phyloP scores from a whole-genome alignment of 2,797 vertebrate species.

The Coendou prehensilis region DNA sequence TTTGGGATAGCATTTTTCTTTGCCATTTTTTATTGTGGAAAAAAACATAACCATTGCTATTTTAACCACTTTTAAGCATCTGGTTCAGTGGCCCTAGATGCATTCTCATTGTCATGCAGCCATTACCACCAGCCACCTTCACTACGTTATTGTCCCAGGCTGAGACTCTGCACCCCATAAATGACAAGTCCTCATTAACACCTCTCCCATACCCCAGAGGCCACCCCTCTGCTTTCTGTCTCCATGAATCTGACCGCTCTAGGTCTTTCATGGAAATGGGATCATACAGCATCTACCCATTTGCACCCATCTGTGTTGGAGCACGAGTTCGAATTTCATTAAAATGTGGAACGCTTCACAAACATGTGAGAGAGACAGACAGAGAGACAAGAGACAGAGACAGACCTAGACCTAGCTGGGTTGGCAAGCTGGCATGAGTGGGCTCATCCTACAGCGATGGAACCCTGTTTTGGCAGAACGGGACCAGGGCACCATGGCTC shows the following conservation, averaged over 20 bases:
- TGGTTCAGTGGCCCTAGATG: neutral
- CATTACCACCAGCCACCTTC: neutral
- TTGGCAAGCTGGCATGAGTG: neutral
- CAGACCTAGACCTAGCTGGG: neutral
- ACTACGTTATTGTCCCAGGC: neutral
- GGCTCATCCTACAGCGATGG: too few relatives aligned
- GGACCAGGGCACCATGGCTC: neutral
- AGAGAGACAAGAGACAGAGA: too few relatives aligned
- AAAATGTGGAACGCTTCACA: too few relatives aligned
- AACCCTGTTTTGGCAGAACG: neutral
- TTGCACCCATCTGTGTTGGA: neutral
- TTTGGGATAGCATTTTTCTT: neutral
- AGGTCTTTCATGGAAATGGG: neutral
- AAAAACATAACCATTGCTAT: neutral
- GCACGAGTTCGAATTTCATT: neutral
- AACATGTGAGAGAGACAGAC: neutral
- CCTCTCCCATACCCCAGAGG: neutral
- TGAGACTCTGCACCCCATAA: neutral
- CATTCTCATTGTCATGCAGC: rapidly evolving
- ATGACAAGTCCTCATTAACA: too few relatives aligned
- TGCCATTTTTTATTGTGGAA: neutral
- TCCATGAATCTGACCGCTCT: neutral
- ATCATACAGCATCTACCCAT: neutral
- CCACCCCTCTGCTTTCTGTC: neutral
- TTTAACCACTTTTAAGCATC: neutral